These are phyloP conservation scores for Mactromeris polynyma DNA, from an alignment of 2,888 invertebrate species.

Conservation along the genomic window DNA sequence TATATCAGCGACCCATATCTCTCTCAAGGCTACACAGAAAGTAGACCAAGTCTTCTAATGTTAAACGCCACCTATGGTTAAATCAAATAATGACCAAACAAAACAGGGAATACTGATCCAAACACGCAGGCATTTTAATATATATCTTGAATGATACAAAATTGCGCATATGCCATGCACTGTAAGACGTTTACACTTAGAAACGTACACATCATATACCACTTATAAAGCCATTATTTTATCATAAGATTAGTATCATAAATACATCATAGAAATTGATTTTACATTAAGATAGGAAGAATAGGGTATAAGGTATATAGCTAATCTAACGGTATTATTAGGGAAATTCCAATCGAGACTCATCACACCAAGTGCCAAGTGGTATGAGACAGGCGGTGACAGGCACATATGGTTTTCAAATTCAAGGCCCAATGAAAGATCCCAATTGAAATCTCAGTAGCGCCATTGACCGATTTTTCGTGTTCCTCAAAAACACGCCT, in stretches of 20 bases:
- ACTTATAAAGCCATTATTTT: neutral
- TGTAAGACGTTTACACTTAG: neutral
- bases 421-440: no score
- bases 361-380: neutral
- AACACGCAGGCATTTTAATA: neutral
- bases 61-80: neutral
- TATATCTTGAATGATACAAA: neutral
- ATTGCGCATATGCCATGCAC: neutral
- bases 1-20: neutral
- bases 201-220: neutral
- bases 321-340: neutral
- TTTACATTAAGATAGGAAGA: neutral
- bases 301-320: constrained; percentile 6
- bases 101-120: neutral
- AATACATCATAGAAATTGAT: neutral
- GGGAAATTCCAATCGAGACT: no score
- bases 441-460: no score
- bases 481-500: no score
- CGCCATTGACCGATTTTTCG: no score
- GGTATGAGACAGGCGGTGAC: neutral
- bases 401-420: no score
- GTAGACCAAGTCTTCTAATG: constrained; percentile 8
- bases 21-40: neutral
- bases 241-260: neutral
- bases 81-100: neutral